phyloP scores from a whole-genome alignment of 2,888 invertebrate genomes.

The Eupithecia insigniata region DNA sequence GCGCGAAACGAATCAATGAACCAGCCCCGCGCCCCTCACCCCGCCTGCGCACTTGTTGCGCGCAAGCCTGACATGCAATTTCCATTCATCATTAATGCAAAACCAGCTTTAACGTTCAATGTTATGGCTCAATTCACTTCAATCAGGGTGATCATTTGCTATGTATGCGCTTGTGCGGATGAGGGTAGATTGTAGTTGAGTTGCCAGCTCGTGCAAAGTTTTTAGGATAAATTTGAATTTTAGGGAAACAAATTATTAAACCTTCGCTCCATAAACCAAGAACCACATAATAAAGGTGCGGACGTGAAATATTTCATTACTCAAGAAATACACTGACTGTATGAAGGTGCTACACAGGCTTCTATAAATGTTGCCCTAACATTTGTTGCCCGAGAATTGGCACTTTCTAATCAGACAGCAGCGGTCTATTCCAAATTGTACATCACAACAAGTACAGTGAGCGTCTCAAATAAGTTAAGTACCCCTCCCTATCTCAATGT shows the following conservation, averaged over 20 bases:
- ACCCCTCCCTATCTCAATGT: too few species aligned
- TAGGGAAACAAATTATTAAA: neutral
- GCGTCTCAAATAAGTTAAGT: too few species aligned
- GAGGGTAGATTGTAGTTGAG: conserved; percentile 15
- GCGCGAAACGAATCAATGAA: conserved; percentile 81
- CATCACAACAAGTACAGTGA: too few species aligned
- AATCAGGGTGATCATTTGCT: conserved; percentile 18
- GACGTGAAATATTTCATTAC: neutral
- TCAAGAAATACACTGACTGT: neutral
- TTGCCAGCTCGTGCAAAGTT: conserved; percentile 17
- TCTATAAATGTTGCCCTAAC: neutral
- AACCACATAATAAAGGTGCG: neutral
- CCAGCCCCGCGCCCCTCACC: conserved; percentile 48
- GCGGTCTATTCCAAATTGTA: too few species aligned
- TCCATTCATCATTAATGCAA: conserved; percentile 23
- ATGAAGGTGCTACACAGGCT: neutral
- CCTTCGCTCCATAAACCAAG: neutral
- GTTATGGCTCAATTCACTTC: conserved; percentile 26
- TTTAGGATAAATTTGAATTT: neutral
- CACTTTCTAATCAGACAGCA: too few species aligned
- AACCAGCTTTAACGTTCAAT: conserved; percentile 22
- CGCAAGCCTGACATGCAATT: conserved; percentile 58
- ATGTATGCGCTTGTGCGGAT: conserved; percentile 13
- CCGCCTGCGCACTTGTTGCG: conserved; percentile 80
- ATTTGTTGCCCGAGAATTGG: too few species aligned